Conservation (phyloP, 2,888 invertebrate species). For the Mythimna impura region DNA sequence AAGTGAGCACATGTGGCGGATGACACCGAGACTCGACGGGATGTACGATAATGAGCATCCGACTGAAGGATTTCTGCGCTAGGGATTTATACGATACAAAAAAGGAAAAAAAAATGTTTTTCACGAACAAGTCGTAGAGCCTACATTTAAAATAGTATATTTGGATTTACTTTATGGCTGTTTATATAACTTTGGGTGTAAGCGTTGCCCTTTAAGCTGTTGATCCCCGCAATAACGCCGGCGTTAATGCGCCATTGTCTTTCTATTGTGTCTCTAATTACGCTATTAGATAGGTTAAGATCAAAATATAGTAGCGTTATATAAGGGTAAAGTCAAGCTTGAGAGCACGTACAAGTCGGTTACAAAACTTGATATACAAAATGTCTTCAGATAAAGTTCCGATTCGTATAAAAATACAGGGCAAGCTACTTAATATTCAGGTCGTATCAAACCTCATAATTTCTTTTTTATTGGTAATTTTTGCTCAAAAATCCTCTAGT, state of each 20-base stretch:
- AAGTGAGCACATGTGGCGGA: not conserved
- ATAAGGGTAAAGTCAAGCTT: not conserved
- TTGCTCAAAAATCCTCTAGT: constrained; percentile 10
- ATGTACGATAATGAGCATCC: constrained; percentile 29
- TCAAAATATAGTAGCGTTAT: not conserved
- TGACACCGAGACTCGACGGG: constrained; percentile 2
- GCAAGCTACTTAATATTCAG: constrained; percentile 11
- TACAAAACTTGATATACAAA: not conserved
- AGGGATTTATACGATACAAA: constrained; percentile 18
- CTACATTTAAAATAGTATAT: constrained; percentile 8
- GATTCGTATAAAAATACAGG: not conserved
- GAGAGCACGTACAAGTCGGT: not conserved
- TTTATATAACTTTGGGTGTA: not conserved
- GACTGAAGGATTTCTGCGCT: constrained; percentile 6
- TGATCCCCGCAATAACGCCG: too few species aligned
- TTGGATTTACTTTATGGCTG: not conserved
- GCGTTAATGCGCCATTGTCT: too few species aligned
- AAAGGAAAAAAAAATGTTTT: constrained; percentile 6
- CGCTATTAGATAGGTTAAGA: too few species aligned
- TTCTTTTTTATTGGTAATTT: constrained; percentile 1
- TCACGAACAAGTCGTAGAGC: not conserved
- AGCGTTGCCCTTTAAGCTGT: too few species aligned
- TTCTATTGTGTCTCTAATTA: too few species aligned
- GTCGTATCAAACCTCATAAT: not conserved
- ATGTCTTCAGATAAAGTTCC: not conserved